Evolutionary conservation across 2,113 vertebrate genomes (phyloP).

Genomic region (Columba janthina): DNA sequence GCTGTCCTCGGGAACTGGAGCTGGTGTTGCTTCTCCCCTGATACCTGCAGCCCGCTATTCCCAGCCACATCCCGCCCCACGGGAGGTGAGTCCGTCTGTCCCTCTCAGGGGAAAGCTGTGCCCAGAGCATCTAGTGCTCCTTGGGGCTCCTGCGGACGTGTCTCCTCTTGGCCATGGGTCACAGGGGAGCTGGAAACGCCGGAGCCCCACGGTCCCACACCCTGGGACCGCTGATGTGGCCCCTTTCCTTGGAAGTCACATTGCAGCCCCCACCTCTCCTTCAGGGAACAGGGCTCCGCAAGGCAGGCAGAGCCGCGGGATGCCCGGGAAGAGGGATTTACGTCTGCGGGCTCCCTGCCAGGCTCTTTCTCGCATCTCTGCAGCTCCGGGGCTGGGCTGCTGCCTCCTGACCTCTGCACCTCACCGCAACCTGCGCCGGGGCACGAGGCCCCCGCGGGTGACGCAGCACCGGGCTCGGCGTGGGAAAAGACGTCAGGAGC

Average conservation of each 20-base stretch:
- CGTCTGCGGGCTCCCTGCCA: background rate
- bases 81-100: rapidly evolving
- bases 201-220: rapidly evolving
- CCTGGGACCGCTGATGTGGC: rapidly evolving
- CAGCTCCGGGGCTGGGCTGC: background rate
- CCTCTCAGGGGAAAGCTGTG: background rate
- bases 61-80: rapidly evolving
- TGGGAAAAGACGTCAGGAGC: slow-evolving; percentile 60
- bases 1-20: background rate
- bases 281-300: background rate
- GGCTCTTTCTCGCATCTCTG: background rate
- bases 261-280: background rate
- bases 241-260: background rate
- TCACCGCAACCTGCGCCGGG: background rate
- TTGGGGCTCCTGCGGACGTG: rapidly evolving
- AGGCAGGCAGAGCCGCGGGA: background rate
- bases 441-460: slow-evolving; percentile 22
- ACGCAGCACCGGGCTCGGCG: slow-evolving; percentile 18
- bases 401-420: background rate
- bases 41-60: background rate
- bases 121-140: background rate
- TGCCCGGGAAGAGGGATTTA: slow-evolving; percentile 63
- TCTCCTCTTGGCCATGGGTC: background rate
- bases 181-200: rapidly evolving
- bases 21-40: background rate